A percentile compares a stretch with the other conserved stretches of the same genome.
Conservation (phyloP, 1,140 invertebrate species). For the Epicauta chinensis region DNA sequence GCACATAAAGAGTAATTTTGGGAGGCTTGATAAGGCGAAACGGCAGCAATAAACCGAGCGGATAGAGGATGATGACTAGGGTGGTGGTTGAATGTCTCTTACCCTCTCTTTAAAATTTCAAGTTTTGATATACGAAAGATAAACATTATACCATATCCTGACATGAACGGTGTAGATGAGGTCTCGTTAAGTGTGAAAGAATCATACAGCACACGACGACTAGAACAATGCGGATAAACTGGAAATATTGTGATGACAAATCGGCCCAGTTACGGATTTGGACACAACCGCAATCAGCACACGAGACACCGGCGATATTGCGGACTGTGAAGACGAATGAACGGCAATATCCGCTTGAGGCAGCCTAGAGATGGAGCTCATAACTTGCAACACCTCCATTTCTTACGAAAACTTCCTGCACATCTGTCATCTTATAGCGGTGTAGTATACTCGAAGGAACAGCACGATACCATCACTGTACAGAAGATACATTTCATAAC, state of each 20-base stretch:
- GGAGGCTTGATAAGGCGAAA: conserved; percentile 26
- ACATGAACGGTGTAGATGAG: not conserved
- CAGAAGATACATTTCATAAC: too few species aligned
- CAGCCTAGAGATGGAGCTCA: conserved; percentile 34
- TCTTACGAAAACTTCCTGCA: conserved; percentile 24
- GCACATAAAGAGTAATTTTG: conserved; percentile 29
- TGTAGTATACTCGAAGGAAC: too few species aligned
- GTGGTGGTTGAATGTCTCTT: conserved; percentile 5
- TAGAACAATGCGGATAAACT: too few species aligned
- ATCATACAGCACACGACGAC: too few species aligned
- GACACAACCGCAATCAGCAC: conserved; percentile 19
- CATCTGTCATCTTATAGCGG: conserved; percentile 15
- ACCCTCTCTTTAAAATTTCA: conserved; percentile 13
- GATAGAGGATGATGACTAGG: conserved; percentile 1
- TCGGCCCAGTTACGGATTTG: conserved; percentile 29
- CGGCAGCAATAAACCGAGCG: conserved; percentile 22
- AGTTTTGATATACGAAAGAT: conserved; percentile 17
- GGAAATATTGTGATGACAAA: conserved; percentile 29
- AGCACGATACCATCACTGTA: too few species aligned
- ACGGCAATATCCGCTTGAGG: conserved; percentile 33
- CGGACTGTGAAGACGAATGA: conserved; percentile 32
- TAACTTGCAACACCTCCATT: conserved; percentile 38
- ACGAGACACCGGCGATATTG: conserved; percentile 28
- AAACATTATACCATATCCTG: conserved; percentile 19
- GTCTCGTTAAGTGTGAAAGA: not conserved